phyloP scores from a whole-genome alignment of 35 echinoderm and acorn worm species.

The Strongylocentrotus purpuratus region DNA sequence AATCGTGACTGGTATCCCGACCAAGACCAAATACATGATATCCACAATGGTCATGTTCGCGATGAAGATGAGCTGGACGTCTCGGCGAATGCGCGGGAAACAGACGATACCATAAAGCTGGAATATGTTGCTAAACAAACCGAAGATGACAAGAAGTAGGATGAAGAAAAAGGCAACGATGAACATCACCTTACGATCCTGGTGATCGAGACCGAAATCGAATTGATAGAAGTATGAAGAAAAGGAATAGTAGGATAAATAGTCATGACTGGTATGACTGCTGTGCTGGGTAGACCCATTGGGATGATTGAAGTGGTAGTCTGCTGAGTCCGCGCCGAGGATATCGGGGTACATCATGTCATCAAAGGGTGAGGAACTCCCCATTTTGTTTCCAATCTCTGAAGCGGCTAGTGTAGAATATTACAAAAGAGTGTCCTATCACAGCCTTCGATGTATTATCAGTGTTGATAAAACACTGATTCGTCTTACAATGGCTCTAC shows the following conservation, averaged over 20 bases:
- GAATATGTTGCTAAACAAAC: background rate
- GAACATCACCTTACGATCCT: background rate
- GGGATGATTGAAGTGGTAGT: background rate
- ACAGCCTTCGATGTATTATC: no score
- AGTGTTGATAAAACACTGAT: background rate
- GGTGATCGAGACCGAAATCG: background rate
- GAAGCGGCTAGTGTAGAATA: background rate
- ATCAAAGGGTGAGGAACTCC: background rate
- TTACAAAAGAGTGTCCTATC: no score
- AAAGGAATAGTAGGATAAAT: background rate
- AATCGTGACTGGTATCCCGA: background rate
- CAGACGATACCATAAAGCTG: constrained; percentile 11
- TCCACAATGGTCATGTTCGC: background rate
- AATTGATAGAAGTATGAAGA: constrained; percentile 16
- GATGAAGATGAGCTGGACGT: background rate
- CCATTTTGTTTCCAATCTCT: background rate
- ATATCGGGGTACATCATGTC: background rate
- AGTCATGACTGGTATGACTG: background rate
- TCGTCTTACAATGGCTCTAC: background rate
- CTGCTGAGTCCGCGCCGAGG: background rate
- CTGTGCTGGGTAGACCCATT: background rate
- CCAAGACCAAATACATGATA: background rate
- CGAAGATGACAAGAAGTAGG: background rate
- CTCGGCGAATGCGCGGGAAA: background rate
- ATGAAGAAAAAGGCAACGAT: background rate